Conservation (phyloP, 2,888 invertebrate species). For the Boloria selene region DNA sequence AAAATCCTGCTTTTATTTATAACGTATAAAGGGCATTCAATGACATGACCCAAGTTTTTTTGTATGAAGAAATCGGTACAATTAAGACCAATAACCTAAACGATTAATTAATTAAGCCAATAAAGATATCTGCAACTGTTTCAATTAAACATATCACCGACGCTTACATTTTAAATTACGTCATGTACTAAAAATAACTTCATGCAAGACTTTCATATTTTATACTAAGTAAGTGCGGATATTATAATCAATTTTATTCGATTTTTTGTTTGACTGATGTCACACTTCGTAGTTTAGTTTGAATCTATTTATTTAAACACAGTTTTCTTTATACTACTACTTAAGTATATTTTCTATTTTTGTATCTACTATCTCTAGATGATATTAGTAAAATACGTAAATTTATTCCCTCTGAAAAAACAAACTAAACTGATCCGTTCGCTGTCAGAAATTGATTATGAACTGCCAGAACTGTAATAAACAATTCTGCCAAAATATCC, state of each 20-base stretch:
- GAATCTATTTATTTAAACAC: no score
- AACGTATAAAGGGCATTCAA: background rate
- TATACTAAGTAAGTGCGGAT: no score
- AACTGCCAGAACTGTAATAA: slow-evolving; percentile 18
- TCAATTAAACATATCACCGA: slow-evolving; percentile 38
- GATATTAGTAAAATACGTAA: no score
- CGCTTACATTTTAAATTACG: slow-evolving; percentile 35
- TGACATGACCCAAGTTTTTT: slow-evolving; percentile 1
- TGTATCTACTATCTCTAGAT: no score
- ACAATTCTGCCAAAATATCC: slow-evolving; percentile 21
- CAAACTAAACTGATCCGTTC: background rate
- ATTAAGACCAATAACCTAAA: slow-evolving; percentile 37
- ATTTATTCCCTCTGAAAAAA: background rate
- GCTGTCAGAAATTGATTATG: no score
- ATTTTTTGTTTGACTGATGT: no score
- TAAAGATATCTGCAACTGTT: slow-evolving; percentile 40
- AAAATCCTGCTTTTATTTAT: background rate
- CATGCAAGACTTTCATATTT: no score
- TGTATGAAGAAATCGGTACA: slow-evolving; percentile 32
- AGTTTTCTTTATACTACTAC: no score
- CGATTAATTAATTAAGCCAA: slow-evolving; percentile 44
- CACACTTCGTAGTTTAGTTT: no score
- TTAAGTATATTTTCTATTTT: no score
- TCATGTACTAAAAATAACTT: slow-evolving; percentile 25
- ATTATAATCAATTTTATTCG: no score